phyloP scores from a whole-genome alignment of 1,140 invertebrate species.

The Drosophila grimshawi region DNA sequence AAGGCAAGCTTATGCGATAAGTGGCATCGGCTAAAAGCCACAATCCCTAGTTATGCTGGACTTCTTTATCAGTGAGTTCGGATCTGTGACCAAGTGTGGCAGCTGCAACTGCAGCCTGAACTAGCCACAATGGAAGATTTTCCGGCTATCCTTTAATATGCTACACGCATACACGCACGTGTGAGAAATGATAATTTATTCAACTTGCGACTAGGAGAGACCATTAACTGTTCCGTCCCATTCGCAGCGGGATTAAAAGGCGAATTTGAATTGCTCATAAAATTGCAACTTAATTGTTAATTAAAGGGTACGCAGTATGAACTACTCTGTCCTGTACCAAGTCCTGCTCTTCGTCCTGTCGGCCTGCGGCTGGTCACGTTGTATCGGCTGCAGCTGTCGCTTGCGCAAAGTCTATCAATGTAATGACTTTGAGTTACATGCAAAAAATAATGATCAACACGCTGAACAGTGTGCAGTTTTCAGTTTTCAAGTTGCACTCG shows the following conservation, averaged over 20 bases:
- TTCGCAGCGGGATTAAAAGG: slow-evolving; percentile 45
- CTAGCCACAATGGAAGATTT: slow-evolving; percentile 21
- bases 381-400: slow-evolving; percentile 36
- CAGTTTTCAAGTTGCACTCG: slow-evolving; percentile 8
- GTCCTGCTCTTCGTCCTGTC: slow-evolving; percentile 11
- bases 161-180: too few species aligned
- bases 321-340: neutral
- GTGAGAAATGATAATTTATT: slow-evolving; percentile 80
- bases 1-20: slow-evolving; percentile 66
- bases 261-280: slow-evolving; percentile 69
- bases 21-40: slow-evolving; percentile 41
- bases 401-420: slow-evolving; percentile 66
- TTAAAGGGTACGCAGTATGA: slow-evolving; percentile 62
- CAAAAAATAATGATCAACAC: slow-evolving; percentile 37
- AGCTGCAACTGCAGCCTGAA: slow-evolving; percentile 45
- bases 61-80: slow-evolving; percentile 53
- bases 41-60: slow-evolving; percentile 43
- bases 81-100: slow-evolving; percentile 44
- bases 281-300: slow-evolving; percentile 80
- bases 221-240: slow-evolving; percentile 42
- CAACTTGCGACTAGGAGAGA: slow-evolving; percentile 50
- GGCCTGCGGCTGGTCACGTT: slow-evolving; percentile 54
- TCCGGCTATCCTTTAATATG: slow-evolving; percentile 32
- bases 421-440: slow-evolving; percentile 65
- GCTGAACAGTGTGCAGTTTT: slow-evolving; percentile 8